phyloP scores from a whole-genome alignment of 2,113 vertebrate genomes.

The Seriola dumerili region DNA sequence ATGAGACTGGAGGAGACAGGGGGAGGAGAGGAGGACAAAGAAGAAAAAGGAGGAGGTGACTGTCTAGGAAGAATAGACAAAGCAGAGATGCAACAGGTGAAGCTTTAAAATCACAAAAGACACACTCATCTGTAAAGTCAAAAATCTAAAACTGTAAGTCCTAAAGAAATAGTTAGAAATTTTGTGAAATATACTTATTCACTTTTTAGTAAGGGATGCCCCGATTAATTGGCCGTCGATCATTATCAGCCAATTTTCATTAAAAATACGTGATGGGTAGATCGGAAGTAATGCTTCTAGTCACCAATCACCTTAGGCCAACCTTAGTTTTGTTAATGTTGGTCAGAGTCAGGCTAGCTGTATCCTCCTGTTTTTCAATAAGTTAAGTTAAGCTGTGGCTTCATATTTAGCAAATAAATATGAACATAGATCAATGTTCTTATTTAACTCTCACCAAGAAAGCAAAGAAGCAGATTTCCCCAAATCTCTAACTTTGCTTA shows the following conservation, averaged over 20 bases:
- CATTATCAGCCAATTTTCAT: too few relatives aligned
- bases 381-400: too few relatives aligned
- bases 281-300: too few relatives aligned
- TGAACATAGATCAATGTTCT: background rate
- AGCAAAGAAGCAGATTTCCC: too few relatives aligned
- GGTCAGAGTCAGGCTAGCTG: background rate
- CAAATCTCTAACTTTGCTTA: background rate
- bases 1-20: constrained; percentile 11
- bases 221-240: too few relatives aligned
- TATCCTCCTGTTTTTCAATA: background rate
- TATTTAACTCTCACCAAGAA: too few relatives aligned
- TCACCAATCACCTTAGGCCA: too few relatives aligned
- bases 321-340: background rate
- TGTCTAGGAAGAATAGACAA: background rate
- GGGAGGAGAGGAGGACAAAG: background rate
- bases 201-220: too few relatives aligned
- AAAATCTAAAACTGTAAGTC: background rate
- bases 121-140: background rate
- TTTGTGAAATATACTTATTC: background rate
- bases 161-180: background rate
- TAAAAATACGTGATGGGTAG: too few relatives aligned
- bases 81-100: background rate
- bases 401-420: too few relatives aligned
- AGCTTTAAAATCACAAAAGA: background rate
- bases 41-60: background rate